Conservation (phyloP, 2,888 invertebrate genomes). For the Caenorhabditis afra region DNA sequence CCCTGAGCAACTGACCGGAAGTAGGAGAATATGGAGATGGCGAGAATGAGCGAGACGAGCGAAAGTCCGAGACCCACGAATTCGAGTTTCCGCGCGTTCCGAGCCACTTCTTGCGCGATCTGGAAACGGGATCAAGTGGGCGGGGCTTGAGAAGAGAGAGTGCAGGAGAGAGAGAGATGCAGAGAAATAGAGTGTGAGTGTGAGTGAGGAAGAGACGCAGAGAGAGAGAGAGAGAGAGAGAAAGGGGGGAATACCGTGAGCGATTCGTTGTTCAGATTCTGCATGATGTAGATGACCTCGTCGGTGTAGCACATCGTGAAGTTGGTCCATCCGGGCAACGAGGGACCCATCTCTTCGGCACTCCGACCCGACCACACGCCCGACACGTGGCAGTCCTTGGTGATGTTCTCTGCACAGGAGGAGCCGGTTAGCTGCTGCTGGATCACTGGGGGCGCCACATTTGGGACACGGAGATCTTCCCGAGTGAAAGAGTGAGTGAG, state of each 20-base stretch:
- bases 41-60: conserved; percentile 86
- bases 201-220: conserved; percentile 20
- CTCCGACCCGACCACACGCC: conserved; percentile 77
- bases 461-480: no score
- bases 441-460: conserved; percentile 4
- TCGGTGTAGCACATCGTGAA: conserved; percentile 79
- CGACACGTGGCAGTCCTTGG: conserved; percentile 76
- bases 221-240: conserved; percentile 26
- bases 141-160: no score
- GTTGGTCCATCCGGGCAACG: conserved; percentile 80
- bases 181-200: no score
- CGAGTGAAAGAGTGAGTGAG: conserved; percentile 3
- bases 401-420: conserved; percentile 68
- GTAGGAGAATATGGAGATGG: conserved; percentile 88
- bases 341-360: conserved; percentile 65
- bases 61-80: conserved; percentile 88
- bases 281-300: conserved; percentile 78
- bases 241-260: conserved; percentile 66
- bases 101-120: conserved; percentile 91
- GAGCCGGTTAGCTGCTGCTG: not conserved
- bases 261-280: conserved; percentile 78
- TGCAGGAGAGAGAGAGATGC: conserved; percentile 5
- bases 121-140: conserved; percentile 72
- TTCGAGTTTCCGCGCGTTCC: conserved; percentile 88
- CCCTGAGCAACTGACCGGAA: conserved; percentile 85